Evolutionary conservation across 2,888 invertebrate genomes (phyloP).

Genomic region (Synergus japonicus): DNA sequence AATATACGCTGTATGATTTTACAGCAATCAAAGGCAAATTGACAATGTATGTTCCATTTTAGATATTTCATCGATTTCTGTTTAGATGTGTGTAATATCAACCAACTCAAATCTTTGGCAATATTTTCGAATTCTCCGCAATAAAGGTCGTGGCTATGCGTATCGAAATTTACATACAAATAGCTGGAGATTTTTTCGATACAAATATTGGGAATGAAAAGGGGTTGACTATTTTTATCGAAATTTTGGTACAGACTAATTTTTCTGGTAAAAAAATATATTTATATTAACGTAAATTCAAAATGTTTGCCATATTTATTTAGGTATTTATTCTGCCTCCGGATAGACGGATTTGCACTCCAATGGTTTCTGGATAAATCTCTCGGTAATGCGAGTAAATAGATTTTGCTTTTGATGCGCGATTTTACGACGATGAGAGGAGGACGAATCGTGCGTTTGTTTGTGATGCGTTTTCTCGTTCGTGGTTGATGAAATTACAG

Average conservation of each 20-base stretch:
- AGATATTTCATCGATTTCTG: background rate
- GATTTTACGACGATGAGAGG: conserved; percentile 53
- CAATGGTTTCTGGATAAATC: conserved; percentile 33
- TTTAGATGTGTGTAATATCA: background rate
- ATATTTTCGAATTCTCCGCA: too few relatives aligned
- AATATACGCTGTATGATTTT: background rate
- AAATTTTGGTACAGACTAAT: too few relatives aligned
- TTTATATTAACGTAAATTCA: too few relatives aligned
- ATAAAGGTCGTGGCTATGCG: too few relatives aligned
- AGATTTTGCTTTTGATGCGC: conserved; percentile 56
- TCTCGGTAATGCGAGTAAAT: conserved; percentile 46
- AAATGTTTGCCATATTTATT: conserved; percentile 21
- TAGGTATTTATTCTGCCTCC: background rate
- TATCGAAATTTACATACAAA: too few relatives aligned
- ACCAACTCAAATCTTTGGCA: background rate
- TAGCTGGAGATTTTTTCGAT: too few relatives aligned
- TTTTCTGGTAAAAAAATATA: too few relatives aligned
- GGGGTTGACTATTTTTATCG: too few relatives aligned
- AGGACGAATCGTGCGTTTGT: conserved; percentile 52
- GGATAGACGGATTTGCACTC: conserved; percentile 22
- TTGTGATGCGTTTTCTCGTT: conserved; percentile 42
- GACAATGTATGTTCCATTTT: background rate
- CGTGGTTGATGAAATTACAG: conserved; percentile 6
- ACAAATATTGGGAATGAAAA: too few relatives aligned
- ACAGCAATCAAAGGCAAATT: background rate